Evolutionary conservation across 2,797 vertebrate genomes (phyloP), one percentile per base, ranked within the genome.

Genomic region (Sebastolobus altivelis): DNA sequence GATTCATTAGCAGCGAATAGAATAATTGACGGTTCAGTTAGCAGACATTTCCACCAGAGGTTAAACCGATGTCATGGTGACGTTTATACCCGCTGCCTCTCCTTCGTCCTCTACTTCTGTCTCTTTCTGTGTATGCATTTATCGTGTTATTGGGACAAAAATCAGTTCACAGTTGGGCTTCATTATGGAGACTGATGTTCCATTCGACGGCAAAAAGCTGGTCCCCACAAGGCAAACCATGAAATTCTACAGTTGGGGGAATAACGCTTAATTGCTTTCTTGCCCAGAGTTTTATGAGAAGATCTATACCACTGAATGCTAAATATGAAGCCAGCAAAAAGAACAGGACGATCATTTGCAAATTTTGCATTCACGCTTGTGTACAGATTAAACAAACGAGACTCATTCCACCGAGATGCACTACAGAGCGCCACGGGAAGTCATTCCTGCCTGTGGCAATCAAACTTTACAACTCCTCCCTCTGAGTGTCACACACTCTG

Each of bases 41-140:
- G 27, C 33, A 54, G 33, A 55, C 27, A 14, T 75, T n/a, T 79
- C 27, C 16, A 69, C 3, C 35, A 63, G 43, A 80, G 43, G 56
- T 74, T 73, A 73, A 78, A 33, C 43, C 27, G 16, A 54, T 65
- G 33, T 54, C 60, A 65, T 54, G 33, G 52, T 25, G 33, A 65
- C 1, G 14, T 20, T 37, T 27, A 16, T 22, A 16, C 4, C 22
- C 0, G 27, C 14, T 71, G 8, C 5, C 12, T 43, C 29, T 18
- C 1, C 13, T 20, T 72, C 33, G 68, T 35, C 25, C 5, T 49
- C 60, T 46, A 5, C 4, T 33, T 1, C 18, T 31, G 18, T 35
- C 18, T 55, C 63, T 29, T 37, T 46, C 14, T 29, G 16, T 59
- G 2, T 16, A 31, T 40, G 20, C 7, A 8, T 31, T 49, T 69